Conservation (phyloP, 2,797 vertebrate genomes). For the Dipus sagitta region DNA sequence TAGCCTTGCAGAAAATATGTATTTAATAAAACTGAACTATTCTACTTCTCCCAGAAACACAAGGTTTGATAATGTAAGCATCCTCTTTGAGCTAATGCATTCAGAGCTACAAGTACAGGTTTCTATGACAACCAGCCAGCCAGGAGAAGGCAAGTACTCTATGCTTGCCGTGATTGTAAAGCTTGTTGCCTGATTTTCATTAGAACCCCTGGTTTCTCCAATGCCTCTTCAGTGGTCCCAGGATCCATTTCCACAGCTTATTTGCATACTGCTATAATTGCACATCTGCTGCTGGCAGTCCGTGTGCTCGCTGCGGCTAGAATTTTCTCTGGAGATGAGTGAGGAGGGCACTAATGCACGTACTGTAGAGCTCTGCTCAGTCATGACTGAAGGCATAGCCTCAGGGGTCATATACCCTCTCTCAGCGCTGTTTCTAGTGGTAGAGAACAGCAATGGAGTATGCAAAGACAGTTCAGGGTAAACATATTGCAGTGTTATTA, state of each 20-base stretch:
- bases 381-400: constrained; percentile 14
- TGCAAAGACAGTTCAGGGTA: not conserved
- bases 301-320: constrained; percentile 44
- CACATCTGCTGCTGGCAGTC: constrained; percentile 47
- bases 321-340: constrained; percentile 65
- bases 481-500: not conserved
- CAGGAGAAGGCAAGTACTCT: constrained; percentile 61
- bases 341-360: constrained; percentile 30
- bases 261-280: constrained; percentile 65
- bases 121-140: constrained; percentile 80
- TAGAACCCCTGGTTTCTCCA: constrained; percentile 47
- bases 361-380: constrained; percentile 23
- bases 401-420: not conserved
- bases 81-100: constrained; percentile 67
- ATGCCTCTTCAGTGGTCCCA: constrained; percentile 37
- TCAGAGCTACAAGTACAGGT: constrained; percentile 62
- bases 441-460: not conserved
- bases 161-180: constrained; percentile 58
- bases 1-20: constrained; percentile 38
- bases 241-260: constrained; percentile 60
- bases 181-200: constrained; percentile 65
- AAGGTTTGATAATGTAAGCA: constrained; percentile 62
- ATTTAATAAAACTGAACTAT: constrained; percentile 40
- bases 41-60: not conserved
- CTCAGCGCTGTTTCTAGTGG: not conserved